Conservation (phyloP, 2,113 vertebrate genomes). For the Hippocampus mohnikei region DNA sequence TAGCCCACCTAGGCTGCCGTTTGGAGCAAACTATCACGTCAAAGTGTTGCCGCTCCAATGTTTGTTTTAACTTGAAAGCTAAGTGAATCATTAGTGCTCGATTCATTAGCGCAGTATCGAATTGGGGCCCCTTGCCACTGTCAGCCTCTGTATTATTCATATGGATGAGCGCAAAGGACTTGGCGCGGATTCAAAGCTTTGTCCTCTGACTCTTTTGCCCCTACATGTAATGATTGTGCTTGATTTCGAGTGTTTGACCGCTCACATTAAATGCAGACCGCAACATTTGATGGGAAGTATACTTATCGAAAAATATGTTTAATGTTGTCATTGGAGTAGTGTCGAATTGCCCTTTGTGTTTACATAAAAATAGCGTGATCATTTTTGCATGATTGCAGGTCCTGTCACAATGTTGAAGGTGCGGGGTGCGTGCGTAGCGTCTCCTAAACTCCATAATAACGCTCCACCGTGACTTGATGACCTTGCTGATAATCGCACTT, state of each 20-base stretch:
- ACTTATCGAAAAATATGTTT: too few relatives aligned
- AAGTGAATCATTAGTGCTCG: constrained; percentile 63
- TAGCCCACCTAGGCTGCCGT: neutral
- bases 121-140: constrained; percentile 51
- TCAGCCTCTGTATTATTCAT: constrained; percentile 58
- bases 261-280: neutral
- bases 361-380: neutral
- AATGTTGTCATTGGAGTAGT: too few relatives aligned
- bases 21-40: constrained; percentile 12
- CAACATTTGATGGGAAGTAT: too few relatives aligned
- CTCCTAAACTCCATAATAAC: too few relatives aligned
- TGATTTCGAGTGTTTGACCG: neutral
- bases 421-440: too few relatives aligned
- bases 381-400: neutral
- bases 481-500: neutral
- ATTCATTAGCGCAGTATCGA: constrained; percentile 63
- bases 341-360: too few relatives aligned
- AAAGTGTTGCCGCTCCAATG: constrained; percentile 46
- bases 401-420: too few relatives aligned
- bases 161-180: constrained; percentile 47
- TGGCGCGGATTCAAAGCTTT: constrained; percentile 50
- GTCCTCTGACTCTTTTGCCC: constrained; percentile 12
- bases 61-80: constrained; percentile 49
- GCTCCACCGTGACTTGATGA: neutral
- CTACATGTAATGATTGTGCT: neutral